phyloP scores from a whole-genome alignment of 2,888 invertebrate genomes.

The Agrochola lychnidis region DNA sequence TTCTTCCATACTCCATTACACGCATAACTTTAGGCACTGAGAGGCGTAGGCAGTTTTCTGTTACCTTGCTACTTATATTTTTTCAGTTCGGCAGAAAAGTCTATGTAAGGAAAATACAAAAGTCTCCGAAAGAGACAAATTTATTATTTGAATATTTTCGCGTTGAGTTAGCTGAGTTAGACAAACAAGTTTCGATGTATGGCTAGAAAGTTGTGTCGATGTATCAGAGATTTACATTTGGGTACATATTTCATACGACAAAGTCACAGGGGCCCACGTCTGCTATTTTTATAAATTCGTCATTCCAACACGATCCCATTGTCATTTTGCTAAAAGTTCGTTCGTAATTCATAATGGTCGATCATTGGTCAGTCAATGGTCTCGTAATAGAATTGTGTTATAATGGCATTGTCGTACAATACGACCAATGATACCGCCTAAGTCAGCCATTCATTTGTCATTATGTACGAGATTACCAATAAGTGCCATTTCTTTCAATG shows the following conservation, averaged over 20 bases:
- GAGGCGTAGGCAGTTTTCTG: conserved; percentile 52
- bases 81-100: conserved; percentile 44
- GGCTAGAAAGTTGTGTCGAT: conserved; percentile 43
- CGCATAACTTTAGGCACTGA: conserved; percentile 72
- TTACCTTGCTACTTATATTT: conserved; percentile 54
- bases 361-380: too few species aligned
- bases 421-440: too few species aligned
- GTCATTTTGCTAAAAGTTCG: too few species aligned
- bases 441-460: too few species aligned
- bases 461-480: too few species aligned
- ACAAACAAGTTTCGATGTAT: conserved; percentile 52
- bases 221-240: conserved; percentile 33
- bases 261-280: too few species aligned
- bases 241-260: conserved; percentile 42
- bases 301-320: too few species aligned
- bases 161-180: conserved; percentile 39
- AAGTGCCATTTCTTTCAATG: too few species aligned
- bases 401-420: too few species aligned
- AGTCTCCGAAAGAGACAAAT: conserved; percentile 45
- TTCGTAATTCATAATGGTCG: too few species aligned
- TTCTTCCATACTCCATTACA: conserved; percentile 82
- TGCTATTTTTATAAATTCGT: too few species aligned
- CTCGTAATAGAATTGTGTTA: too few species aligned
- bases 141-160: conserved; percentile 49
- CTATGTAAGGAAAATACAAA: conserved; percentile 46